These are phyloP conservation scores for Mesoclemmys tuberculata DNA, from an alignment of 2,113 vertebrate genomes.

Conservation along the genomic window DNA sequence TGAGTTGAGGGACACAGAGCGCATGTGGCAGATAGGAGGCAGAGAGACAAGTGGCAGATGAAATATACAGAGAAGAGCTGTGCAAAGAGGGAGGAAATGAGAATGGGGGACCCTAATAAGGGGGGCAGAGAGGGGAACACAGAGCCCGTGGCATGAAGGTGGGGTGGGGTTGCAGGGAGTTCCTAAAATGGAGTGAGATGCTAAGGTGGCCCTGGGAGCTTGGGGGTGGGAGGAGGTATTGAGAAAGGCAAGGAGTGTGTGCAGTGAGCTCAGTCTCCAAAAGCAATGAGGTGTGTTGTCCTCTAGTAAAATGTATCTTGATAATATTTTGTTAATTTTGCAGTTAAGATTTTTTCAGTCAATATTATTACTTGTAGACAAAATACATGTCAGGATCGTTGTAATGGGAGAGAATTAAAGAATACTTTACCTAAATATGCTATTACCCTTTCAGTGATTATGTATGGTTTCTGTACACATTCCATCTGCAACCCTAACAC, in stretches of 20 bases:
- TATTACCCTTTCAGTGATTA: background rate
- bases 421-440: background rate
- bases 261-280: background rate
- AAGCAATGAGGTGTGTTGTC: background rate
- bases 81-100: background rate
- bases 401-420: background rate
- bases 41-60: background rate
- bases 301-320: background rate
- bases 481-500: background rate
- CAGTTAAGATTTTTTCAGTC: background rate
- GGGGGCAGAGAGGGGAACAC: background rate
- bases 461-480: background rate
- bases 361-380: background rate
- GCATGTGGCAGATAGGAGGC: rapidly evolving
- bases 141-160: background rate
- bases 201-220: background rate
- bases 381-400: background rate
- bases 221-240: background rate
- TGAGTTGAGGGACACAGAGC: background rate
- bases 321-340: background rate
- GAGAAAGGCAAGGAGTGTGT: background rate
- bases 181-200: background rate
- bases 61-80: background rate
- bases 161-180: no score
- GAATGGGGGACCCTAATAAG: background rate